Percentiles rank a stretch among this genome's conserved stretches.
Evolutionary conservation across 2,797 vertebrate genomes (phyloP).

Genomic region (Netta rufina): DNA sequence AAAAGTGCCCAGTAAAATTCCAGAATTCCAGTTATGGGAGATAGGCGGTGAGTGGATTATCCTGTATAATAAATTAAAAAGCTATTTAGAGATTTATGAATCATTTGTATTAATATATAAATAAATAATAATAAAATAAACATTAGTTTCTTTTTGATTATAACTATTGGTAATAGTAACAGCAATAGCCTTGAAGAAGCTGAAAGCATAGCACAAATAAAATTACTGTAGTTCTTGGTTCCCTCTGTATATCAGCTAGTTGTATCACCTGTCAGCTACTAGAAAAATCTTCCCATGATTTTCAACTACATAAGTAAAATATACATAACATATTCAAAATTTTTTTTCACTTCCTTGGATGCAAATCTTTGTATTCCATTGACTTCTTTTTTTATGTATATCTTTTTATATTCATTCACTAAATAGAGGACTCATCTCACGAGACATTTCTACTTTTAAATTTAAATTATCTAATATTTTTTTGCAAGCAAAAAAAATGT

Average conservation of each 20-base stretch:
- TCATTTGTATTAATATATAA: background rate
- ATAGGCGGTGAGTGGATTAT: background rate
- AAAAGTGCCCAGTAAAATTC: background rate
- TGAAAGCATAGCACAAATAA: background rate
- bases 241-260: background rate
- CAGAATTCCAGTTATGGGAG: background rate
- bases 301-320: background rate
- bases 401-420: background rate
- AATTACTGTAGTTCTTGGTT: background rate
- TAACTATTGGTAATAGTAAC: background rate
- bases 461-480: background rate
- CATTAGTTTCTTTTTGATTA: background rate
- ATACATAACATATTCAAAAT: background rate
- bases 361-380: background rate
- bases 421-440: background rate
- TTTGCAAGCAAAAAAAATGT: background rate
- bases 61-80: background rate
- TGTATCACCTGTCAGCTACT: background rate
- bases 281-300: background rate
- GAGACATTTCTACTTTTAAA: background rate
- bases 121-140: background rate
- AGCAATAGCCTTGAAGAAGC: background rate
- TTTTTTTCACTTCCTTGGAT: background rate
- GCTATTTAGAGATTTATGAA: fast-evolving
- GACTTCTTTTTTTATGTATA: background rate